Conservation (phyloP, 2,888 invertebrate genomes). For the Linyphia triangularis region DNA sequence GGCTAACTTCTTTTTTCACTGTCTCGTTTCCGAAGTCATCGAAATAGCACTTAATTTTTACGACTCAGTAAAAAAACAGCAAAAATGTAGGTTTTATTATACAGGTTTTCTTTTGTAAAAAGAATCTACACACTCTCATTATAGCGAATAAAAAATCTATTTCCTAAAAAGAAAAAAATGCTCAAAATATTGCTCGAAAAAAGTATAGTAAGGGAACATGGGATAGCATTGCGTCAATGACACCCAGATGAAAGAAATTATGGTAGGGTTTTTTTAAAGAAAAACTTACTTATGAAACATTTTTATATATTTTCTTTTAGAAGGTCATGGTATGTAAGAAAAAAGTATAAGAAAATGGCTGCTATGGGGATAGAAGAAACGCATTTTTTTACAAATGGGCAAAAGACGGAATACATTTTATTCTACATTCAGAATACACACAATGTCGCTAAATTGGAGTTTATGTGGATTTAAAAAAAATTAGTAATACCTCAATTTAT, state of each 20-base stretch:
- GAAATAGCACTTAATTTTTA: neutral
- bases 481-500: neutral
- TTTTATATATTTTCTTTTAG: neutral
- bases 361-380: neutral
- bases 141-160: neutral
- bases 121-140: neutral
- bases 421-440: neutral
- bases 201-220: neutral
- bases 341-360: neutral
- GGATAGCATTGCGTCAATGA: neutral
- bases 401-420: neutral
- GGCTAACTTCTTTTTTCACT: neutral
- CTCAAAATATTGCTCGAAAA: no score
- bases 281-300: neutral
- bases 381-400: neutral
- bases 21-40: neutral
- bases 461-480: neutral
- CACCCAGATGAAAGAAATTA: neutral
- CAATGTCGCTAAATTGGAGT: neutral
- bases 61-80: neutral
- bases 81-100: no score
- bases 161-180: neutral
- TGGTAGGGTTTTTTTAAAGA: neutral
- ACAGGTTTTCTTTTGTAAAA: neutral
- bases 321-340: neutral